Conservation (phyloP, 2,888 invertebrate genomes). For the Mycalesis mineus region DNA sequence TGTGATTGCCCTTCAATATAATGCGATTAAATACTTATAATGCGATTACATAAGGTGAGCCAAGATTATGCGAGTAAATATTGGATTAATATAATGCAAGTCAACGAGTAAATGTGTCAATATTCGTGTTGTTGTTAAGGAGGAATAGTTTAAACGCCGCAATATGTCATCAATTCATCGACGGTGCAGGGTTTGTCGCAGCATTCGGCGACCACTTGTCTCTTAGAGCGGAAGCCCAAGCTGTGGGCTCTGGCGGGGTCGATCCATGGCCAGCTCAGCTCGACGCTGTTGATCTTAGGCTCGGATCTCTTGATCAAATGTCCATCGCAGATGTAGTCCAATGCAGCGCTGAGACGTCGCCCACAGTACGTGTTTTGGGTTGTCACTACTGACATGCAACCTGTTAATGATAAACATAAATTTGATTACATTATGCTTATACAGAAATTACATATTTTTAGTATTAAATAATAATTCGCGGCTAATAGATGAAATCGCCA, state of each 20-base stretch:
- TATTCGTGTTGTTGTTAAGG: too few species aligned
- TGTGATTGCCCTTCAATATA: too few species aligned
- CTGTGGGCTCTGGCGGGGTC: neutral
- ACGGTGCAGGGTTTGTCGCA: neutral
- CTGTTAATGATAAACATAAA: neutral
- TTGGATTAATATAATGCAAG: too few species aligned
- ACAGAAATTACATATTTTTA: too few species aligned
- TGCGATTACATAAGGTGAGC: too few species aligned
- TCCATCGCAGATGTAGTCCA: neutral
- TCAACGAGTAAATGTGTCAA: too few species aligned
- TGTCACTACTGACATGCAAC: neutral
- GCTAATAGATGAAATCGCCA: too few species aligned
- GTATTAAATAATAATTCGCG: too few species aligned
- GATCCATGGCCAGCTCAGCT: neutral
- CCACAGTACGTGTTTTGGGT: neutral
- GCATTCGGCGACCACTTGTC: neutral
- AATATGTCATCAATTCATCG: neutral
- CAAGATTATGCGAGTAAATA: too few species aligned
- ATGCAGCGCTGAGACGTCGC: neutral
- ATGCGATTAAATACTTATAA: too few species aligned
- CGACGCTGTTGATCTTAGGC: neutral
- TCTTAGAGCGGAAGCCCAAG: neutral
- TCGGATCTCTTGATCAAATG: neutral
- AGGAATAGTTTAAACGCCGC: neutral
- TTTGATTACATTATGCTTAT: too few species aligned